Percentiles rank a stretch among this genome's conserved stretches.
Conservation (phyloP, 2,888 invertebrate genomes). For the Ephialtes manifestator region DNA sequence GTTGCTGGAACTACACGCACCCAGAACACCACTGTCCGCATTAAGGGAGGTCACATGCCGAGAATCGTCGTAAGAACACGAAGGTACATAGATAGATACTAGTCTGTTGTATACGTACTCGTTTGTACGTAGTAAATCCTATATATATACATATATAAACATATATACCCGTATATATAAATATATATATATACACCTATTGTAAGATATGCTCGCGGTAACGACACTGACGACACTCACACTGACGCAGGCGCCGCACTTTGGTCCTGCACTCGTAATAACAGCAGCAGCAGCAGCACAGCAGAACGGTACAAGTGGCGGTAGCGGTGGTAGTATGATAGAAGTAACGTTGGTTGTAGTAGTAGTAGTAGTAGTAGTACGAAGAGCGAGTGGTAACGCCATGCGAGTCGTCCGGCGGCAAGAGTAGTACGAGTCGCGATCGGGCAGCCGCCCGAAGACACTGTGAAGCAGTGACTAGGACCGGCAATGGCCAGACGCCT, state of each 20-base stretch:
- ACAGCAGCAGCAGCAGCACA: slow-evolving; percentile 10
- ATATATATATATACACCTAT: slow-evolving; percentile 6
- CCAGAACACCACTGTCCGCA: slow-evolving; percentile 6
- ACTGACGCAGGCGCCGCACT: slow-evolving; percentile 57
- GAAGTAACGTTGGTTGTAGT: background rate
- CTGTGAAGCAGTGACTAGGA: slow-evolving; percentile 61
- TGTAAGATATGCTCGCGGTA: slow-evolving; percentile 37
- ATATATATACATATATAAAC: background rate
- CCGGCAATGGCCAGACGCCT: slow-evolving; percentile 63
- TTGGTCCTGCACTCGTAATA: slow-evolving; percentile 41
- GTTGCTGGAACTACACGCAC: background rate
- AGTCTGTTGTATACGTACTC: slow-evolving; percentile 18
- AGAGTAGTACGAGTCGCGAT: slow-evolving; percentile 64
- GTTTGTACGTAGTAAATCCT: slow-evolving; percentile 1
- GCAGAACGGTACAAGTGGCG: background rate
- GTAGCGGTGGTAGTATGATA: slow-evolving; percentile 3
- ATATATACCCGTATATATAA: slow-evolving; percentile 4
- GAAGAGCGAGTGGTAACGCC: slow-evolving; percentile 28
- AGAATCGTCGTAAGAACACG: background rate
- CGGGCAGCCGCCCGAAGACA: slow-evolving; percentile 65
- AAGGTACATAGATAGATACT: background rate
- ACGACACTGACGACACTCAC: slow-evolving; percentile 44
- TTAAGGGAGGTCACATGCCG: background rate
- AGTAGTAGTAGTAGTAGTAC: slow-evolving; percentile 1
- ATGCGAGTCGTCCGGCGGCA: slow-evolving; percentile 12